These are phyloP conservation scores for Nomada fabriciana DNA, from an alignment of 2,888 invertebrate species.

Conservation along the genomic window DNA sequence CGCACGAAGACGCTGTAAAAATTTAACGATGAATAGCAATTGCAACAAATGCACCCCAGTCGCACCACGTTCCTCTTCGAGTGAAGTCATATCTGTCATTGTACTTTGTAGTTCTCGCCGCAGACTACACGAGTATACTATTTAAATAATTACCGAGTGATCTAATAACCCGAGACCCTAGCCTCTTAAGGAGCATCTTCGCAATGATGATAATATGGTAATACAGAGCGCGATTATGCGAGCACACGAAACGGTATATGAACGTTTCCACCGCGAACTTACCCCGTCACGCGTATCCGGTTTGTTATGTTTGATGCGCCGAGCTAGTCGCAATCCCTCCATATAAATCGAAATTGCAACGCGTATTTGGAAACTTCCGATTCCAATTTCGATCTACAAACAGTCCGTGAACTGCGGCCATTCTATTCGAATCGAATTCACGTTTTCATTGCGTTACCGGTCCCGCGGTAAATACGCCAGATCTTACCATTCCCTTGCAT, in stretches of 20 bases:
- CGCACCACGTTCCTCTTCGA: no score
- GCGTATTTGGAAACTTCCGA: conserved; percentile 55
- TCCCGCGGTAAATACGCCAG: not conserved
- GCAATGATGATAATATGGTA: not conserved
- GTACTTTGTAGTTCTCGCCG: no score
- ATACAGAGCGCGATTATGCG: not conserved
- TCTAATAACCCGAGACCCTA: not conserved
- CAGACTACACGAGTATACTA: no score
- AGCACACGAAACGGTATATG: no score
- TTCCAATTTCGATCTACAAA: conserved; percentile 60
- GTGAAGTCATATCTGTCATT: no score
- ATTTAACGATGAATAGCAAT: conserved; percentile 36
- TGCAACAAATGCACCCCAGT: no score
- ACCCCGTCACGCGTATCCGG: conserved; percentile 5
- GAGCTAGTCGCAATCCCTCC: conserved; percentile 44
- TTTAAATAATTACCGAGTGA: not conserved
- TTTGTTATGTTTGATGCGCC: conserved; percentile 28
- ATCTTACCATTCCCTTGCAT: not conserved
- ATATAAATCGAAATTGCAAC: conserved; percentile 47
- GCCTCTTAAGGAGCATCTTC: not conserved
- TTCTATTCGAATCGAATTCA: conserved; percentile 37
- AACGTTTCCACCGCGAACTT: conserved; percentile 15
- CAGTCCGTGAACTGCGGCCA: conserved; percentile 21
- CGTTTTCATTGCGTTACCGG: conserved; percentile 3
- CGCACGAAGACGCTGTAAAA: conserved; percentile 11